Evolutionary conservation across 2,888 invertebrate species (phyloP), one percentile per base, ranked within the genome.

Genomic region (Lithophane leautieri): DNA sequence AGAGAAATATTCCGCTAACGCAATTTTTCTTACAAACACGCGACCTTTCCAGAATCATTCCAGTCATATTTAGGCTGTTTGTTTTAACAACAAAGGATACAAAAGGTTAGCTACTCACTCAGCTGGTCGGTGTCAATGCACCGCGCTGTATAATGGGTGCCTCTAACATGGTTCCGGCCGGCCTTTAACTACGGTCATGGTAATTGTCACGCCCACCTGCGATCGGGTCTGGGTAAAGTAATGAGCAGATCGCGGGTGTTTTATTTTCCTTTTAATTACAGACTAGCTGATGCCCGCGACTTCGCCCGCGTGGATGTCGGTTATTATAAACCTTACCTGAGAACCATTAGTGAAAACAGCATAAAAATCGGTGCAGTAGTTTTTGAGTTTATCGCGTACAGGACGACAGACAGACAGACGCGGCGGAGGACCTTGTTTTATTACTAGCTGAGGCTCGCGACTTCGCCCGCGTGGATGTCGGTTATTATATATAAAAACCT

Each of bases 131-230:
- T 76, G 74, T 68, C 76, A 66, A 66, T 78, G 82, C 52, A 60
- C 72, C 52, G 56, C 52, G 4, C 42, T 8, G 34, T 61, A 14
- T 58, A 75, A 78, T 73, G n/a, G 34, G n/a, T 44, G 58, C 19
- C 58, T 62, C 73, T 61, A 50, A 63, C 44, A 61, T 40, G 40
- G 61, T 72, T 47, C 56, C 62, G 66, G 47, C n/a, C n/a, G n/a
- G 52, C 47, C 70, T 73, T 75, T 71, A 70, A 70, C 76, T 79
- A 44, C 14, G 61, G 79, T 73, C 80, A 84, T 73, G 86, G 79
- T 71, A 62, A 74, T 69, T 69, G 76, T 80, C 16, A 80, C 77
- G 77, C 82, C 70, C 28, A 72, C 60, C 71, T 63, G 40, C 52
- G 12, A n/a, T 63, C 7, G 3, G 25, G 12, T 58, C 22, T 9